Evolutionary conservation across 2,113 vertebrate species (phyloP).

Genomic region (Monarcha castaneiventris): DNA sequence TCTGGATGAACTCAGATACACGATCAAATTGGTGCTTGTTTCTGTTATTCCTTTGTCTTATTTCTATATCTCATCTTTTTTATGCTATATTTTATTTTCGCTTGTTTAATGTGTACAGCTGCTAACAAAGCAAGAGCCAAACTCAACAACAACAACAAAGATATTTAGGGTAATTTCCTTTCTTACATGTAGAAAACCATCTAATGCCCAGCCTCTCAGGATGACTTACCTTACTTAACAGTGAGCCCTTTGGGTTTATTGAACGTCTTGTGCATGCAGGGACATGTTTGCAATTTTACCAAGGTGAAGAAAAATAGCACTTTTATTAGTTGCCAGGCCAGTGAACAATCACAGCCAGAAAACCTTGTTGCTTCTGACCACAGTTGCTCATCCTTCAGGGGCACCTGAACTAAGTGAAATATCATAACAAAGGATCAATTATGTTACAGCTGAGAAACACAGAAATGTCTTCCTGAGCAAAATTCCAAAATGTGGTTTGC

Average conservation of each 20-base stretch:
- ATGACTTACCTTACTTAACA: background rate
- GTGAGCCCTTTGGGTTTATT: background rate
- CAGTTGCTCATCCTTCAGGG: background rate
- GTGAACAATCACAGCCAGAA: background rate
- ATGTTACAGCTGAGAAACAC: background rate
- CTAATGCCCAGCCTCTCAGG: background rate
- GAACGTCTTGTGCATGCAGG: background rate
- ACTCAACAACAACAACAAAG: background rate
- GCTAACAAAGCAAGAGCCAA: background rate
- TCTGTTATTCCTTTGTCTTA: background rate
- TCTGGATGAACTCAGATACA: background rate
- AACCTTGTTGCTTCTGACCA: background rate
- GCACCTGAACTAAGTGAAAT: background rate
- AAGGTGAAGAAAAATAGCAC: constrained; percentile 8
- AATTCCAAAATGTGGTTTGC: background rate
- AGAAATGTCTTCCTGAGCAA: background rate
- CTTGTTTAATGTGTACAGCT: background rate
- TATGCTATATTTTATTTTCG: background rate
- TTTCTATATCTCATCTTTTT: background rate
- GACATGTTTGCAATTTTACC: background rate
- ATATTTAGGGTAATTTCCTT: background rate
- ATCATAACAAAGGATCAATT: background rate
- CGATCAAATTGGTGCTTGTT: background rate
- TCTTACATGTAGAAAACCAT: background rate
- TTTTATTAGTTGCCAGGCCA: background rate